These are phyloP conservation scores for Oreochromis grahami DNA, from an alignment of 2,797 vertebrate species.

Conservation along the genomic window DNA sequence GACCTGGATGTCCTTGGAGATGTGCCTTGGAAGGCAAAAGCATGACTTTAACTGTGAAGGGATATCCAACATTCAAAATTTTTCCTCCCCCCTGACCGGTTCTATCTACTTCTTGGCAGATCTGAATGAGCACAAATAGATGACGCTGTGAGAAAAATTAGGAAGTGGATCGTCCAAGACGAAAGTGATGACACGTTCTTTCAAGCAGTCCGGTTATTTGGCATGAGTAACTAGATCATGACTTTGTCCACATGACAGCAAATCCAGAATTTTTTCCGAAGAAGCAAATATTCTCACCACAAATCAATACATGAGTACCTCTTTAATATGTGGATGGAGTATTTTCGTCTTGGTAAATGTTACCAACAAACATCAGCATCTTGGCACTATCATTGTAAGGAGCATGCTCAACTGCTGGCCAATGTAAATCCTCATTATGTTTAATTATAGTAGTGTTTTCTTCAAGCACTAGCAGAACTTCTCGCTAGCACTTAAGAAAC, in stretches of 20 bases:
- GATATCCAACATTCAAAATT: conserved; percentile 32
- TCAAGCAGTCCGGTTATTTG: conserved; percentile 16
- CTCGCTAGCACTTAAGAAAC: not conserved
- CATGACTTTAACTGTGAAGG: conserved; percentile 9
- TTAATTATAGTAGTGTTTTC: not conserved
- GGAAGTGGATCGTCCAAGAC: not conserved
- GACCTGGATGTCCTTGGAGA: conserved; percentile 52
- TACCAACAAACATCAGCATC: not conserved
- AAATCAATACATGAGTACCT: not conserved
- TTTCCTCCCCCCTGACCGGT: not conserved
- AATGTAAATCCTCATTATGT: not conserved
- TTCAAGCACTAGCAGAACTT: not conserved
- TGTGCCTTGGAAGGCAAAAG: conserved; percentile 44
- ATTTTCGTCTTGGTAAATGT: not conserved
- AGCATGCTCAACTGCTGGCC: not conserved
- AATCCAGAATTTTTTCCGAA: not conserved
- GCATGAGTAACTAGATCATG: not conserved
- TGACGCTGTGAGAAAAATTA: conserved; percentile 27
- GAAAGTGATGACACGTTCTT: conserved; percentile 22
- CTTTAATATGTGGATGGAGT: not conserved
- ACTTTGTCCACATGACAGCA: not conserved
- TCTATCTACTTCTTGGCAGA: conserved; percentile 27
- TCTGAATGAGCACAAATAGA: conserved; percentile 16
- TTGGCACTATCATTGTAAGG: not conserved
- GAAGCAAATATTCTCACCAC: not conserved